phyloP scores from a whole-genome alignment of 2,113 vertebrate species.

The Ceyx melanurus region DNA sequence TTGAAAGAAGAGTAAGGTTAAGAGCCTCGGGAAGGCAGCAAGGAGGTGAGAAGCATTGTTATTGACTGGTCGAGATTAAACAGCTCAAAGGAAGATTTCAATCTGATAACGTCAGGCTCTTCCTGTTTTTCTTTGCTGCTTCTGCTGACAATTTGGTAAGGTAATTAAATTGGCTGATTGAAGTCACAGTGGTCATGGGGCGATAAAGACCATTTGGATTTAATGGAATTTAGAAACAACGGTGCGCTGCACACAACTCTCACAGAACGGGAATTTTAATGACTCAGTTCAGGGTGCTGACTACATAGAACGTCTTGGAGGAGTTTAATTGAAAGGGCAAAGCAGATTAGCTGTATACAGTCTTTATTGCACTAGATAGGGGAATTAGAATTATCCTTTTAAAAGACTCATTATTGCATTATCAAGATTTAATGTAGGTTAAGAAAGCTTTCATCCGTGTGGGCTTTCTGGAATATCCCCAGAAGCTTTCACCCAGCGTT shows the following conservation, averaged over 20 bases:
- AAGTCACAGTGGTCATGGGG: conserved; percentile 84
- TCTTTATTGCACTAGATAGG: conserved; percentile 79
- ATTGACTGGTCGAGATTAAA: conserved; percentile 81
- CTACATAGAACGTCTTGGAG: conserved; percentile 78
- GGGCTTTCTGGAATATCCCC: conserved; percentile 57
- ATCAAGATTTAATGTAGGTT: conserved; percentile 83
- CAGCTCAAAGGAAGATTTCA: conserved; percentile 78
- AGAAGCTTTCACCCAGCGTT: conserved; percentile 20
- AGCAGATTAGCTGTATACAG: conserved; percentile 80
- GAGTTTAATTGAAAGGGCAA: conserved; percentile 86
- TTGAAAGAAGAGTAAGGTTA: conserved; percentile 72
- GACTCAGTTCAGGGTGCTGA: conserved; percentile 79
- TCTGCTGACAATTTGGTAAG: conserved; percentile 82
- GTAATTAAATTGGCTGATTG: conserved; percentile 88
- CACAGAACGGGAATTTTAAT: conserved; percentile 84
- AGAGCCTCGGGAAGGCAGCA: conserved; percentile 66
- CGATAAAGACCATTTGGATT: conserved; percentile 85
- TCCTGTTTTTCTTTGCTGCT: conserved; percentile 79
- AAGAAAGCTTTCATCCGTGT: conserved; percentile 71
- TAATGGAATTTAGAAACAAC: conserved; percentile 86
- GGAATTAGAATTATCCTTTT: conserved; percentile 82
- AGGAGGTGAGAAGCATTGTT: conserved; percentile 70
- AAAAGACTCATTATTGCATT: conserved; percentile 83
- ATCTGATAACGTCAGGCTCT: conserved; percentile 82
- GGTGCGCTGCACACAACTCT: conserved; percentile 77